Base-by-base conservation (phyloP, 2,888 invertebrate genomes). In the Ditula angustiorana region DNA sequence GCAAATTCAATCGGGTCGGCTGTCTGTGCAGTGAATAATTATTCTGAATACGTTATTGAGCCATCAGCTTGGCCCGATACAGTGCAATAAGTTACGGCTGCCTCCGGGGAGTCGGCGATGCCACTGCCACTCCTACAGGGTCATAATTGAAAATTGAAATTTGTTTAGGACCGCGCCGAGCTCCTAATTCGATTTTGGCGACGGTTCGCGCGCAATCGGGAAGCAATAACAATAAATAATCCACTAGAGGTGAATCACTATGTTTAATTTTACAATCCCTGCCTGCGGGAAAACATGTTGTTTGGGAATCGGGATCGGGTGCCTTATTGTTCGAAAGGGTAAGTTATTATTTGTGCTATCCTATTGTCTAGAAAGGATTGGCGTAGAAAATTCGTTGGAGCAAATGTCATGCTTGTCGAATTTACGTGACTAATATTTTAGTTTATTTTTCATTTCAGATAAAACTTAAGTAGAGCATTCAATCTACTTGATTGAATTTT, bases 131-230 rank as follows among this genome's bases (percentile, higher is more conserved):
- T 85, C 81, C 82, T 83, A 80, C 82, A 76, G 80, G 79, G 71
- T 78, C 83, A 88, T 90, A 91, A 92, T 92, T 91, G 91, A 88
- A 89, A 90, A 91, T 91, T 90, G 88, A 90, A 92, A 92, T 92
- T 92, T 92, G 89, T 91, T 90, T 90, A 91, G 91, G 90, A 87
- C 83, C 81, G 81, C 79, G 80, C 78, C 78, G 83, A 83, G 77
- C 79, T 81, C 72, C 83, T 91, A 90, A 92, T 90, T 92, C 83
- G 85, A 91, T 91, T 89, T 84, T 71, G 83, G 81, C 78, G 82
- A 81, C 80, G 81, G 77, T 76, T 79, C 79, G 78, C 82, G 83
- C 82, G 83, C 85, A 87, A 87, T 89, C 85, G 77, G 78, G 74
- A 74, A 75, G 81, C 80, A 84, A 88, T 88, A 87, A 87, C 85